phyloP scores from a whole-genome alignment of 2,888 invertebrate species.

The Cephus runcator region DNA sequence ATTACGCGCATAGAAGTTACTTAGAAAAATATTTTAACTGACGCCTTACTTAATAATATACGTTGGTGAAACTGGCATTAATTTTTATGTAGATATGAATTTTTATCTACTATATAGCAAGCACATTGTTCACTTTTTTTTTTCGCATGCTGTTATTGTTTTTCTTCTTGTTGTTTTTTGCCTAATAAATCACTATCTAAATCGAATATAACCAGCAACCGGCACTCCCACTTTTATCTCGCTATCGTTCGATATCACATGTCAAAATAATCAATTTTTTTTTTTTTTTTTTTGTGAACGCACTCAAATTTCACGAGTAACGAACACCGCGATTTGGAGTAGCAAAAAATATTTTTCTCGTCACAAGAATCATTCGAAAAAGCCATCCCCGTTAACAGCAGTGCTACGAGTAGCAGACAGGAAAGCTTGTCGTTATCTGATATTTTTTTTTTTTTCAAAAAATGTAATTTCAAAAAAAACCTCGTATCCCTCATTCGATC shows the following conservation, averaged over 20 bases:
- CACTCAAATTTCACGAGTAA: neutral
- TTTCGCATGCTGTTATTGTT: neutral
- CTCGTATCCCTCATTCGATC: neutral
- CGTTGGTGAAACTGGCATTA: conserved; percentile 5
- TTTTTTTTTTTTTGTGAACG: neutral
- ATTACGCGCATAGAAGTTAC: neutral
- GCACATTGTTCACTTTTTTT: conserved; percentile 3
- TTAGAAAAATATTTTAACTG: conserved; percentile 8
- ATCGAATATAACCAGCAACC: conserved; percentile 1
- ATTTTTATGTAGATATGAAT: conserved; percentile 3
- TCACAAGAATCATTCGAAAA: neutral
- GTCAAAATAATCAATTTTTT: neutral
- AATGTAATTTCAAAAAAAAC: neutral
- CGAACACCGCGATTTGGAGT: neutral
- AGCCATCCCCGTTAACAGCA: neutral
- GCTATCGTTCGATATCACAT: neutral
- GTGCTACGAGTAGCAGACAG: neutral
- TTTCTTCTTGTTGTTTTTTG: neutral
- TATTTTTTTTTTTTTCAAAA: neutral
- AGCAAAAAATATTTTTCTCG: neutral
- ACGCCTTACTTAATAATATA: conserved; percentile 3
- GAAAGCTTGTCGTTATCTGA: neutral
- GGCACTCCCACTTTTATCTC: neutral
- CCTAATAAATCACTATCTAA: conserved; percentile 4
- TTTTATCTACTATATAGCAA: neutral